Conservation (phyloP, 2,113 vertebrate genomes). For the Cephalopterus ornatus region DNA sequence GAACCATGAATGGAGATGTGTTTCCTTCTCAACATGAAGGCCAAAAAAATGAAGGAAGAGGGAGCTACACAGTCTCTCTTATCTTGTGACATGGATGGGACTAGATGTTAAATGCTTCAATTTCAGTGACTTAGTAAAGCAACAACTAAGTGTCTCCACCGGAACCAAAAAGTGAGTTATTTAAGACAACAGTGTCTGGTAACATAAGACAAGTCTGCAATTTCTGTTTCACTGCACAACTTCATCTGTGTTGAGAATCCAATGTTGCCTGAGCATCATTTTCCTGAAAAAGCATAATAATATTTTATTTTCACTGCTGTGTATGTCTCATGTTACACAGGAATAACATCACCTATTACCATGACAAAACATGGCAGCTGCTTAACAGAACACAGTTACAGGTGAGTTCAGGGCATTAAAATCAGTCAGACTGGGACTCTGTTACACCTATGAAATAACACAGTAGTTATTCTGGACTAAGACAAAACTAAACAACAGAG, state of each 20-base stretch:
- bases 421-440: not conserved
- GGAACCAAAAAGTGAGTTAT: not conserved
- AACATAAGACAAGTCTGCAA: not conserved
- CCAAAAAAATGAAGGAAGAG: not conserved
- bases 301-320: not conserved
- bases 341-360: not conserved
- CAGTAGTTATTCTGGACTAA: not conserved
- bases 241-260: not conserved
- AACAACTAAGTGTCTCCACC: not conserved
- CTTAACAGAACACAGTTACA: not conserved
- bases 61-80: not conserved
- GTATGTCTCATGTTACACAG: not conserved
- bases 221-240: not conserved
- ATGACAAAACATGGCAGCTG: not conserved
- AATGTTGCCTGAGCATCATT: fast-evolving
- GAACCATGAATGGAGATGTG: not conserved
- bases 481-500: not conserved
- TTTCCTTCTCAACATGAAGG: not conserved
- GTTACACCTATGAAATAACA: not conserved
- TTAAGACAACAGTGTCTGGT: not conserved
- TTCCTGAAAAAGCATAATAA: not conserved
- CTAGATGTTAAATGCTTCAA: not conserved
- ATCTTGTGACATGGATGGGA: not conserved
- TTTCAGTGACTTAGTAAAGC: not conserved
- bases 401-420: not conserved